phyloP scores from a whole-genome alignment of 2,797 vertebrate genomes.

The Acrossocheilus wenchowensis region DNA sequence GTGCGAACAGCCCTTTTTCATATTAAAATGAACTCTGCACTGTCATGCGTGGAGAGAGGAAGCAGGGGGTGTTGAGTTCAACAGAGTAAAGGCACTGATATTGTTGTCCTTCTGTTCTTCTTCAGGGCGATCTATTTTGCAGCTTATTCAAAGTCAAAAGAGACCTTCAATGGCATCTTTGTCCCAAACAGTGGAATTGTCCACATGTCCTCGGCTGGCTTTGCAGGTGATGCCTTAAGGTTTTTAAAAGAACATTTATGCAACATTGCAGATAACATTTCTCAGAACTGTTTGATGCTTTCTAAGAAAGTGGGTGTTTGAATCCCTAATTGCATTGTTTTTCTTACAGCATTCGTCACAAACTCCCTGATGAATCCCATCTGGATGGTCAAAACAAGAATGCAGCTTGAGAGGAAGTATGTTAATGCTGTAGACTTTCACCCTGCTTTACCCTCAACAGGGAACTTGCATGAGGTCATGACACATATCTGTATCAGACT shows the following conservation, averaged over 20 bases:
- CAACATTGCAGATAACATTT: neutral
- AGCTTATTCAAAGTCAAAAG: conserved; percentile 96
- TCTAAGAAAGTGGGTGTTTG: neutral
- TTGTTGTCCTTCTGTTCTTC: conserved; percentile 52
- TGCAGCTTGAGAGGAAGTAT: conserved; percentile 96
- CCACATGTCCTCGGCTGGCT: conserved; percentile 92
- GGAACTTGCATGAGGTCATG: neutral
- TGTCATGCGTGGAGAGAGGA: neutral
- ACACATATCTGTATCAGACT: conserved; percentile 50
- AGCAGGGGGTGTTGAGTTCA: conserved; percentile 11
- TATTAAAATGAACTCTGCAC: conserved; percentile 37
- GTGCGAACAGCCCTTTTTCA: conserved; percentile 32
- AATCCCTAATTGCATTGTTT: conserved; percentile 22
- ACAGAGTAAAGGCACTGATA: neutral
- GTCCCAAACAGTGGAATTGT: conserved; percentile 92
- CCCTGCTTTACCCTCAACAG: neutral
- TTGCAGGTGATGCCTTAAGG: conserved; percentile 83
- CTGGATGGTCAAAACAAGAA: conserved; percentile 99
- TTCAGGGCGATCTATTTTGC: conserved; percentile 96
- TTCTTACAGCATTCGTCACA: conserved; percentile 89
- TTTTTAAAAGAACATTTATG: neutral
- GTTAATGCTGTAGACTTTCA: conserved; percentile 54
- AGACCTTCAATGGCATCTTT: conserved; percentile 89
- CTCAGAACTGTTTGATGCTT: neutral
- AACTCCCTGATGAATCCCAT: conserved; percentile 98